Percentiles rank a stretch among this genome's conserved stretches.
Evolutionary conservation across 1,140 invertebrate genomes (phyloP).

Genomic region (Schlechtendalia chinensis): DNA sequence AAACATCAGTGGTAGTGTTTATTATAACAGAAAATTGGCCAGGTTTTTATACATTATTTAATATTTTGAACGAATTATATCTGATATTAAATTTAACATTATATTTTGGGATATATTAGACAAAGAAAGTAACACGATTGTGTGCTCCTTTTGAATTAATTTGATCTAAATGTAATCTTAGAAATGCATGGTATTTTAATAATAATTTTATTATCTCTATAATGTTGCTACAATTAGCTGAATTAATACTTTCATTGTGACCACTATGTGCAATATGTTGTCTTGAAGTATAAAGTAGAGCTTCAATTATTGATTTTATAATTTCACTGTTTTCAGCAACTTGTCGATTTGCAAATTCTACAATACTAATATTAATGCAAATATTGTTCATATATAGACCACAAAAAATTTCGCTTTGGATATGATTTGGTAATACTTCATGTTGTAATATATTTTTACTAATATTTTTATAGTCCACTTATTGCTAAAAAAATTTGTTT

Average conservation of each 20-base stretch:
- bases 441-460: too few relatives aligned
- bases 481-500: too few relatives aligned
- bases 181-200: not conserved
- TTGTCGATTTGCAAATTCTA: not conserved
- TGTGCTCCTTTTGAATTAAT: not conserved
- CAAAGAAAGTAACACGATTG: not conserved
- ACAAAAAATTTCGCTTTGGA: too few relatives aligned
- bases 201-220: not conserved
- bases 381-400: not conserved
- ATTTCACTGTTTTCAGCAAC: not conserved
- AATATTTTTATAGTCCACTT: too few relatives aligned
- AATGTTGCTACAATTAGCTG: not conserved
- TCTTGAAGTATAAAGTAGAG: not conserved
- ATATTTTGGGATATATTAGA: not conserved
- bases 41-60: not conserved
- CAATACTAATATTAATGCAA: not conserved
- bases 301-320: not conserved
- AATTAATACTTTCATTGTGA: not conserved
- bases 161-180: not conserved
- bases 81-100: not conserved
- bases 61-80: not conserved
- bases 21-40: not conserved
- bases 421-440: too few relatives aligned
- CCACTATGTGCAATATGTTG: not conserved
- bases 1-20: not conserved